Evolutionary conservation across 1,140 invertebrate genomes (phyloP), one percentile per base, ranked within the genome.

Genomic region (Drosophila santomea): DNA sequence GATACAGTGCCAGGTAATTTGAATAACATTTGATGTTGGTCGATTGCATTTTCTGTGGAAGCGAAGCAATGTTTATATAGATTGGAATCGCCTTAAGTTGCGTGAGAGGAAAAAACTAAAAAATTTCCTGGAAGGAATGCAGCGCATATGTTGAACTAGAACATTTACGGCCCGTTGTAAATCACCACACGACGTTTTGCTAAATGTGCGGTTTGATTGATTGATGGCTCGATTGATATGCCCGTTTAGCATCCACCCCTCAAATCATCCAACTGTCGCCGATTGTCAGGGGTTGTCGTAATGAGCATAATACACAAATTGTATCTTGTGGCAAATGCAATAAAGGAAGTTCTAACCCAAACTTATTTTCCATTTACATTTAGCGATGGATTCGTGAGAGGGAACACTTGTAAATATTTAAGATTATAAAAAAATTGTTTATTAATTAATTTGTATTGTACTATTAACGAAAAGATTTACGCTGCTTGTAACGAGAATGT

Each of bases 191-290:
- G 36, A 15, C 14, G 32, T 54, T 68, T 68, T 17, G 61, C 35
- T 45, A 48, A 66, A 47, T 68, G 64, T 63, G 61, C 28, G 61
- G 47, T 45, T 69, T 67, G 66, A 67, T 67, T 67, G 50, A 54
- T 67, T 59, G 79, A 74, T 78, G 32, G 74, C 63, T 83, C 74
- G 80, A 82, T 82, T 82, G 80, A 83, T 69, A 43, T 41, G 43
- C 17, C 35, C 61, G 15, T 64, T 36, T 60, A 36, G 64, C 63
- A 64, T 25, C 57, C 14, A 45, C 39, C 61, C 56, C 41, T 35
- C 44, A 11, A 20, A 47, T 45, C 63, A 69, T 20, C 52, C 79
- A 82, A 81, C 79, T 82, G 79, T 81, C 79, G 55, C 79, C 10
- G 23, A 28, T 28, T 6, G 15, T 39, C 39, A 39, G 67, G 43